Evolutionary conservation across 1,140 invertebrate species (phyloP), one percentile per base, ranked within the genome.

Genomic region (Procambarus virginalis): DNA sequence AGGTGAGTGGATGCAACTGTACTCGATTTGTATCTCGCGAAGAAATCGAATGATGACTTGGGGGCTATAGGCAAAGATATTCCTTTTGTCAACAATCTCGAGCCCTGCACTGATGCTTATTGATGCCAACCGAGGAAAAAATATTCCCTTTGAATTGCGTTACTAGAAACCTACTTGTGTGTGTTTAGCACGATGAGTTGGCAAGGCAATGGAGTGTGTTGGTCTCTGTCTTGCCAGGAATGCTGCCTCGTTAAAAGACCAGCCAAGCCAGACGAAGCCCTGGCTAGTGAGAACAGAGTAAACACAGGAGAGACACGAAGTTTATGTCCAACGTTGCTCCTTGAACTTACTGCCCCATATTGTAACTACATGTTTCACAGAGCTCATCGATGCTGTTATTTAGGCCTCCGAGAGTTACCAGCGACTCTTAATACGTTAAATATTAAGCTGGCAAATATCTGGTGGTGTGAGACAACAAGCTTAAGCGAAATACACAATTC

Each of bases 201-300:
- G 68, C 68, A 73, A 73, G 68, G 68, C 68, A 73, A 22, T 73
- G 22, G 68, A 34, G 68, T 73, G 68, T 22, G n/a, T 22, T 20
- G n/a, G n/a, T 73, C 8, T 1, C 8, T 73, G 20, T 34, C 68
- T 73, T 20, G 68, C 68, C 68, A 73, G 68, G 68, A 73, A 73
- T 73, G 68, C 34, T 10, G 68, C 22, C 68, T 73, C 68, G 68
- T 73, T 73, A 73, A 73, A 73, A 73, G 68, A 34, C 68, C 68
- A 73, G 20, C n/a, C n/a, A 73, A 73, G 68, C 5, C 14, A 6
- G 22, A 8, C n/a, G 68, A 34, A n/a, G 22, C 20, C 60, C 60
- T 1, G 51, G 12, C 51, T 55, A 5, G 51, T 55, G 17, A 64
- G 60, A 64, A 20, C 60, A 64, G 60, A 64, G 60, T 64, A 64